phyloP scores from a whole-genome alignment of 2,113 vertebrate species.

The Cepphus grylle region DNA sequence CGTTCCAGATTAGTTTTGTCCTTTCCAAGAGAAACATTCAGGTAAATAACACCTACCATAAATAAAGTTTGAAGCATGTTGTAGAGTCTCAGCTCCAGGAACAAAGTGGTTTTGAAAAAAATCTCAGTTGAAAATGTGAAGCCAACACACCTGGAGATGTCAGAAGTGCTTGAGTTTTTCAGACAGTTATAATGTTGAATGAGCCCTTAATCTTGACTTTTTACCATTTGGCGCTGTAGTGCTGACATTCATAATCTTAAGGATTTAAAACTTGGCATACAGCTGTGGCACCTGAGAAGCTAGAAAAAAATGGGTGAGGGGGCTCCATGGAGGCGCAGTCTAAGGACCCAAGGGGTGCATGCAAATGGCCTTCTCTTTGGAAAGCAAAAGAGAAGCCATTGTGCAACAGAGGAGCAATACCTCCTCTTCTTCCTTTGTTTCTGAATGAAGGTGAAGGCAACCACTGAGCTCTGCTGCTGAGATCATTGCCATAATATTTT shows the following conservation, averaged over 20 bases:
- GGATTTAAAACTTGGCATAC: neutral
- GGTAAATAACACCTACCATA: neutral
- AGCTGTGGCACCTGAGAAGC: neutral
- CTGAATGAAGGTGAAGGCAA: neutral
- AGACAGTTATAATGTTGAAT: neutral
- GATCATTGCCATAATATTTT: neutral
- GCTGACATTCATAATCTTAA: neutral
- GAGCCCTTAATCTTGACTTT: neutral
- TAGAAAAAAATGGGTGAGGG: neutral
- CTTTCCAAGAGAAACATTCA: neutral
- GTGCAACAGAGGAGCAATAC: neutral
- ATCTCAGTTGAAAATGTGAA: neutral
- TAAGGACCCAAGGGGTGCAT: neutral
- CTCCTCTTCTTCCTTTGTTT: neutral
- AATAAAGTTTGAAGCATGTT: neutral
- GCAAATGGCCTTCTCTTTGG: neutral
- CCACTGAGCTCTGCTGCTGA: neutral
- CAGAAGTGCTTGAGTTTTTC: neutral
- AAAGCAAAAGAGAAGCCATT: neutral
- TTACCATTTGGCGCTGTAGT: neutral
- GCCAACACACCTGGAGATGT: neutral
- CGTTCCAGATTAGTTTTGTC: neutral
- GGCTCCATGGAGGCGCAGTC: neutral
- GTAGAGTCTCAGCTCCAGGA: neutral
- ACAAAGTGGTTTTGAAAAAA: neutral